phyloP scores from a whole-genome alignment of 2,797 vertebrate genomes.

The Apogon hyalosoma region DNA sequence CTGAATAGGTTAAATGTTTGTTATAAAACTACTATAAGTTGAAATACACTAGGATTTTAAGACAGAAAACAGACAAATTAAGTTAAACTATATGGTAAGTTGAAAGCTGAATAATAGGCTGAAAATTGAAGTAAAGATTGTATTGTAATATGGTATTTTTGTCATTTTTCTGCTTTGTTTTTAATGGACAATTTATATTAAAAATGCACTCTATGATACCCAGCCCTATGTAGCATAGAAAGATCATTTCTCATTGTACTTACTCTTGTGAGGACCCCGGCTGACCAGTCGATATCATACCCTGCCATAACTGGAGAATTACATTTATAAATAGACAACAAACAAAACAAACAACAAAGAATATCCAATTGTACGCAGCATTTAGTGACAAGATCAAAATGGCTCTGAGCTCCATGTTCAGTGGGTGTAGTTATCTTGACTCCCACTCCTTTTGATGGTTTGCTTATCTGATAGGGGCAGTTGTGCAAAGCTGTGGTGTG shows the following conservation, averaged over 20 bases:
- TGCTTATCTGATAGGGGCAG: constrained; percentile 82
- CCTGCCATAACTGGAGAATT: constrained; percentile 95
- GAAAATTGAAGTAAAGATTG: no score
- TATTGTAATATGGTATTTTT: no score
- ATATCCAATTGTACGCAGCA: constrained; percentile 62
- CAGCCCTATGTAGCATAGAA: neutral
- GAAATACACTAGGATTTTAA: no score
- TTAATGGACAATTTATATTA: no score
- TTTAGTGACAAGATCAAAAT: constrained; percentile 63
- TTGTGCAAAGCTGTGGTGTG: constrained; percentile 77
- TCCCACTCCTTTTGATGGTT: constrained; percentile 74
- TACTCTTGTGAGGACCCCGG: constrained; percentile 99
- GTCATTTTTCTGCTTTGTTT: no score
- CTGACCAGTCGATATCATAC: constrained; percentile 97
- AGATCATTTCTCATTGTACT: constrained; percentile 75
- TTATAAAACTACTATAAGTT: no score
- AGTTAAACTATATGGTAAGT: no score
- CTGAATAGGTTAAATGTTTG: no score
- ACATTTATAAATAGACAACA: constrained; percentile 72
- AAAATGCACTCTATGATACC: no score
- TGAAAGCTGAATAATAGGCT: no score
- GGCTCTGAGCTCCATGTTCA: constrained; percentile 52
- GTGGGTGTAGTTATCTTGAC: constrained; percentile 78
- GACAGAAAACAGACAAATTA: no score
- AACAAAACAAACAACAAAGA: constrained; percentile 62